These are phyloP conservation scores for Tetramorium parvispinum DNA, from an alignment of 1,140 invertebrate species.

Conservation along the genomic window DNA sequence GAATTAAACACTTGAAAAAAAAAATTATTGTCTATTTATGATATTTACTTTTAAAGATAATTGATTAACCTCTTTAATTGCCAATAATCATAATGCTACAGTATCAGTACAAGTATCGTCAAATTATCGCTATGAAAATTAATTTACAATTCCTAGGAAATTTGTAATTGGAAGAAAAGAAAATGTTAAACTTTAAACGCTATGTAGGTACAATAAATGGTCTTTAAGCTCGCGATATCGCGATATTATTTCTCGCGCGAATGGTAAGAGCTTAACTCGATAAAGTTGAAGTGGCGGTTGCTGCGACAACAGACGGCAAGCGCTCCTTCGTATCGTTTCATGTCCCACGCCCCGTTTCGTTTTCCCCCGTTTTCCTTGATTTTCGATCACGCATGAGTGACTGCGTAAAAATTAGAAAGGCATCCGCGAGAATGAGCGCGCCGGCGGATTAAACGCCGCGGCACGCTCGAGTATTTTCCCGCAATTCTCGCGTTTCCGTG, in stretches of 20 bases:
- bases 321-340: conserved; percentile 61
- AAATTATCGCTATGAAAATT: not conserved
- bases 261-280: conserved; percentile 71
- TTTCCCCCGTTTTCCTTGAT: conserved; percentile 70
- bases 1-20: not conserved
- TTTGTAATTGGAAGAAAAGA: not conserved
- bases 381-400: conserved; percentile 80
- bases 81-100: not conserved
- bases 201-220: not conserved
- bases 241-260: conserved; percentile 70
- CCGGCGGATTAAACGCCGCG: conserved; percentile 74
- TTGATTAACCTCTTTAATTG: not conserved
- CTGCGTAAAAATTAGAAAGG: conserved; percentile 81
- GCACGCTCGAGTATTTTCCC: conserved; percentile 77
- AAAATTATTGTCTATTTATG: not conserved
- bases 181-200: conserved; percentile 13
- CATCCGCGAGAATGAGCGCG: conserved; percentile 78
- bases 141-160: not conserved
- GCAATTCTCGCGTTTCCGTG: conserved; percentile 73
- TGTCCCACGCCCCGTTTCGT: conserved; percentile 6
- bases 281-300: conserved; percentile 72
- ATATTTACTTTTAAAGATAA: not conserved
- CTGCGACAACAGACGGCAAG: conserved; percentile 58
- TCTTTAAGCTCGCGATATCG: conserved; percentile 50
- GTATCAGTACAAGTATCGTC: not conserved